Evolutionary conservation across 2,888 invertebrate genomes (phyloP).

Genomic region (Cryptocheilus praepositus): DNA sequence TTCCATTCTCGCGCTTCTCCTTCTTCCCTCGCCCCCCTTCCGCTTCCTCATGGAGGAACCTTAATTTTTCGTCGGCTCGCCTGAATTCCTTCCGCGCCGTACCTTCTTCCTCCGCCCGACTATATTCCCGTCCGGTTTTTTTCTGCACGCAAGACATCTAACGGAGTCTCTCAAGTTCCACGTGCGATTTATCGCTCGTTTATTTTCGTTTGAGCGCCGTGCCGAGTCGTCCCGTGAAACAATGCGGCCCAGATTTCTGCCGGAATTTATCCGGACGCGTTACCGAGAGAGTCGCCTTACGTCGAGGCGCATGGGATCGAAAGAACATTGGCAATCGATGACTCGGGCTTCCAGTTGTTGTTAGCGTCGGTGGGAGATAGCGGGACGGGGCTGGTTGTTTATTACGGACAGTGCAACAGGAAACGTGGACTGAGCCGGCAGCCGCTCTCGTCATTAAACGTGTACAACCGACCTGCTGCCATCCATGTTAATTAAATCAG

Average conservation of each 20-base stretch:
- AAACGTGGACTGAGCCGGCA: constrained; percentile 50
- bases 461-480: constrained; percentile 46
- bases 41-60: constrained; percentile 29
- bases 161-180: not conserved
- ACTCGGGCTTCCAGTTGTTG: constrained; percentile 3
- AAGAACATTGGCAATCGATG: constrained; percentile 16
- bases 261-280: too few species aligned
- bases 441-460: constrained; percentile 59
- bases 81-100: constrained; percentile 33
- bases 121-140: constrained; percentile 17
- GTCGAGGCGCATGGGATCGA: not conserved
- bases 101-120: constrained; percentile 22
- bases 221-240: too few species aligned
- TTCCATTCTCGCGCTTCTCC: constrained; percentile 14
- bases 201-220: not conserved
- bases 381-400: constrained; percentile 50
- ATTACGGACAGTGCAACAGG: constrained; percentile 58
- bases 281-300: too few species aligned
- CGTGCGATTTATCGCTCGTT: not conserved
- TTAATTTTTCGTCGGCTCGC: constrained; percentile 47
- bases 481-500: constrained; percentile 65
- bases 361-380: constrained; percentile 16
- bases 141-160: constrained; percentile 2
- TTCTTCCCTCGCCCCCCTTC: constrained; percentile 1
- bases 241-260: too few species aligned